These are phyloP conservation scores for Strigamia transsilvanica DNA, from an alignment of 2,888 invertebrate genomes.

Conservation along the genomic window DNA sequence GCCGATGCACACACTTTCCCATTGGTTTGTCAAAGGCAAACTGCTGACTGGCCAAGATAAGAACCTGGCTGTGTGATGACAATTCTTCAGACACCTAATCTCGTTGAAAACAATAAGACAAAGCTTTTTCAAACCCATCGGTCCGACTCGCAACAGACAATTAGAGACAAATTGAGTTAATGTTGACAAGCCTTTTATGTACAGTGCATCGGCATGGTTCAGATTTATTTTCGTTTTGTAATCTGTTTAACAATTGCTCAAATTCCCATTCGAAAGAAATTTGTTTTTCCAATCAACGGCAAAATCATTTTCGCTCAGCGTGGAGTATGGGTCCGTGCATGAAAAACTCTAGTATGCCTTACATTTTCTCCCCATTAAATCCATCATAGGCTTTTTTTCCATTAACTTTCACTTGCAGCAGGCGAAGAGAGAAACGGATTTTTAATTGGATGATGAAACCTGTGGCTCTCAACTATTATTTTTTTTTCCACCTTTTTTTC, in stretches of 20 bases:
- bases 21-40: slow-evolving; percentile 30
- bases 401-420: slow-evolving; percentile 42
- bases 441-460: slow-evolving; percentile 43
- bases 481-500: not conserved
- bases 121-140: not conserved
- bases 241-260: slow-evolving; percentile 28
- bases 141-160: not conserved
- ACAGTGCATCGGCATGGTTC: not conserved
- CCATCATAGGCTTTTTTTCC: slow-evolving; percentile 42
- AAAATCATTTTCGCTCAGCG: slow-evolving; percentile 39
- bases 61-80: slow-evolving; percentile 4
- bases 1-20: slow-evolving; percentile 24
- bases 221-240: not conserved
- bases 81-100: slow-evolving; percentile 24
- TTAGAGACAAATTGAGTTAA: not conserved
- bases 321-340: slow-evolving; percentile 31
- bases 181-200: not conserved
- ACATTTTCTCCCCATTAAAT: slow-evolving; percentile 43
- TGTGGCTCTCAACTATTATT: slow-evolving; percentile 40
- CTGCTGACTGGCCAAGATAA: slow-evolving; percentile 41
- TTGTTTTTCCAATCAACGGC: slow-evolving; percentile 33
- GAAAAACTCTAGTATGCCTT: slow-evolving; percentile 39
- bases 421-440: slow-evolving; percentile 41
- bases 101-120: slow-evolving; percentile 36
- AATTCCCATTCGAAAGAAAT: slow-evolving; percentile 6